phyloP scores from a whole-genome alignment of 37 sponge, comb jelly and placozoan genomes.

The Crambe crambe region DNA sequence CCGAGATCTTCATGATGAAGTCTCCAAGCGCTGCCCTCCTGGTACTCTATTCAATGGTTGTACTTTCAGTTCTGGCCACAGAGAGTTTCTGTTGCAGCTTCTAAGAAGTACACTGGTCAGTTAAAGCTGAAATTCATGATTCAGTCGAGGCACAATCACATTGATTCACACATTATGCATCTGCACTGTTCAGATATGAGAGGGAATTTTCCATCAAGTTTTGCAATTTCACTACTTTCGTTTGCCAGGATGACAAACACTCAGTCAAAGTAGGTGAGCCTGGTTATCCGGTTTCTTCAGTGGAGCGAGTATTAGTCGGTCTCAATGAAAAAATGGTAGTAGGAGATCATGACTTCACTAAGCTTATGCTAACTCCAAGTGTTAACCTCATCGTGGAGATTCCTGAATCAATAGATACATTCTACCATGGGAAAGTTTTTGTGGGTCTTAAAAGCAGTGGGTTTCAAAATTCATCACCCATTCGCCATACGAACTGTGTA shows the following conservation, averaged over 20 bases:
- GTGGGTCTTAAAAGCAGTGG: conserved; percentile 16
- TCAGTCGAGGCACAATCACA: too few species aligned
- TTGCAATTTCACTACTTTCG: conserved; percentile 13
- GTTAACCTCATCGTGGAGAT: conserved; percentile 31
- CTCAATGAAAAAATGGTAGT: conserved; percentile 13
- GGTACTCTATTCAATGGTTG: conserved; percentile 36
- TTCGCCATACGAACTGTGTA: conserved; percentile 45
- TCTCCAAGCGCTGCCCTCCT: conserved; percentile 5
- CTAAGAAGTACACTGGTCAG: conserved; percentile 28
- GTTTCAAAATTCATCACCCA: conserved; percentile 23
- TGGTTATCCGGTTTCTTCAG: conserved; percentile 59
- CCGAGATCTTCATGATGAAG: conserved; percentile 19
- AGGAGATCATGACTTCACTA: conserved; percentile 47
- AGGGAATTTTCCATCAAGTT: conserved; percentile 41
- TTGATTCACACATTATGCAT: too few species aligned
- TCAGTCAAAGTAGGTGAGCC: conserved; percentile 62
- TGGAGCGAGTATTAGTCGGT: conserved; percentile 32
- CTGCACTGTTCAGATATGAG: conserved; percentile 41
- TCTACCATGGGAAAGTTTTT: conserved; percentile 17
- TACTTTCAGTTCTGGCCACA: conserved; percentile 49
- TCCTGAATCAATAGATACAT: conserved; percentile 19
- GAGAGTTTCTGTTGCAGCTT: conserved; percentile 17
- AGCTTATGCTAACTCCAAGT: conserved; percentile 13
- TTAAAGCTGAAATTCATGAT: conserved; percentile 44
- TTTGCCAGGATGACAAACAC: conserved; percentile 49